Base-by-base conservation (phyloP, 1,140 invertebrate genomes). In the Augochlora pura region DNA sequence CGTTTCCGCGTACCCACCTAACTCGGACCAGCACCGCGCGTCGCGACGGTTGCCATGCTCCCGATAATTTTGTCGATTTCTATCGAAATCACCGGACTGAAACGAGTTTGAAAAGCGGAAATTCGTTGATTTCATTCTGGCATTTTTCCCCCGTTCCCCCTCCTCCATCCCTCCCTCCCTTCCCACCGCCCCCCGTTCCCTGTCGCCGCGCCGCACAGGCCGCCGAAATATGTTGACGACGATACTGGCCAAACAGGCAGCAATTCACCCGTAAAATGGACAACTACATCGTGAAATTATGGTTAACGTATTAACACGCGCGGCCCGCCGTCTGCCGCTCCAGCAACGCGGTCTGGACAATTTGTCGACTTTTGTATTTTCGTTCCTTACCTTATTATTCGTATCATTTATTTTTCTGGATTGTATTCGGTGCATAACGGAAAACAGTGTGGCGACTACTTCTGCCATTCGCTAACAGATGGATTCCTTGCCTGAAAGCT, bases 61-160 rank as follows among this genome's bases (percentile, higher is more conserved):
- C n/a, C 73, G 84, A 87, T 87, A 83, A 87, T 88, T 88, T 72
- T 62, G 42, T 63, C 84, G 82, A 88, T 88, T 87, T 78, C 86
- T 76, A 88, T 78, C 76, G 75, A 65, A 74, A 76, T 80, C 76
- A 74, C 64, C 59, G 59, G 66, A 65, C 54, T 23, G 64, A 49
- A 46, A 21, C 14, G 64, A 68, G 70, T 83, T 80, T 63, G 71
- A 63, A 80, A 74, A 82, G 77, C 65, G 73, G 59, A 77, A 85
- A 80, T 75, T 67, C 63, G 82, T 72, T 77, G 60, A 81, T 84
- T 85, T 81, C 42, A 49, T 67, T 65, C 42, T 42, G 23, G 7
- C 76, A 69, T 78, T 72, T 72, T 46, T 66, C 39, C 64, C 4
- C 4, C 39, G 6, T 2, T 27, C 6, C 21, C 16, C 14, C 52